Base-by-base conservation (phyloP, 1,140 invertebrate species). In the Drosophila lacertosa region DNA sequence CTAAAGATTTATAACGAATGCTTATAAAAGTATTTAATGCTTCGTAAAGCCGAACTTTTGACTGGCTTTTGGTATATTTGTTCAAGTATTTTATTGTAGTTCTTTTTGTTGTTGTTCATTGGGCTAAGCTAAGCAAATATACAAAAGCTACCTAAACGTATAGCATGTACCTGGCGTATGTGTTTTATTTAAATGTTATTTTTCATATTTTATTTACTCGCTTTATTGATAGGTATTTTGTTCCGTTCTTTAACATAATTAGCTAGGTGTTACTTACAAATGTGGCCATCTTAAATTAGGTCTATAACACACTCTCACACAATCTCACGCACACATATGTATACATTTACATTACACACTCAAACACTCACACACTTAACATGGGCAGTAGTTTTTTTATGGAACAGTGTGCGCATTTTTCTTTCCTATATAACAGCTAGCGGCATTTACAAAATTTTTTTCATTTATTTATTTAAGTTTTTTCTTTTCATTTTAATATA, bases 121-220 rank as follows among this genome's bases (percentile, higher is more conserved):
- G 75, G 74, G 79, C 62, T 83, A 83, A 71, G 79, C 79, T 83
- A 83, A 83, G 79, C 79, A 83, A 83, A 75, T 83, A 72, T 83
- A 83, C 79, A 83, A 83, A 83, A 83, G 79, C 79, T 83, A 83
- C 79, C 83, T 83, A 83, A 62, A 83, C 58, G 58, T 80, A 75
- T 59, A 65, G 66, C 62, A 74, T 79, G 62, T 74, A 74, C 51
- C 50, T 71, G 45, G 45, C 40, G 32, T 63, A 54, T 63, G 63
- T 63, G 32, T 74, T 64, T 64, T 81, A 66, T 58, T 71, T 62
- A 75, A 81, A 78, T 83, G 57, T 62, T n/a, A n/a, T n/a, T n/a
- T n/a, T 77, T 82, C 58, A 60, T 74, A 11, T 63, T 62, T 78
- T 35, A 59, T 82, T 39, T n/a, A n/a, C n/a, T n/a, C n/a, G 65